Percentiles rank a stretch among this genome's conserved stretches.
These are phyloP conservation scores for Vireo altiloquus DNA, from an alignment of 2,113 vertebrate genomes.

Conservation along the genomic window DNA sequence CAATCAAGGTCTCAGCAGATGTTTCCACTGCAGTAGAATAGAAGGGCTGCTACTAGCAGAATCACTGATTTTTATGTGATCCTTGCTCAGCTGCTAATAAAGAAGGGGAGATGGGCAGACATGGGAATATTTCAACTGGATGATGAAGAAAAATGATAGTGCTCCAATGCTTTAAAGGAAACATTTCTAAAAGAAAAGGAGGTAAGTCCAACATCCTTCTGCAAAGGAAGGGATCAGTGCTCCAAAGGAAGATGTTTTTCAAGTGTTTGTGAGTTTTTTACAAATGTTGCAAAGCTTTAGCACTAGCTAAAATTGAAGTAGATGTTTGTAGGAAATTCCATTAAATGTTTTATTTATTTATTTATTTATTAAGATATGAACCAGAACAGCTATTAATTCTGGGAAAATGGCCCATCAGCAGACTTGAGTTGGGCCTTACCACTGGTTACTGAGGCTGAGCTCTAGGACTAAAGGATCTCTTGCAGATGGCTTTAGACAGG, in stretches of 20 bases:
- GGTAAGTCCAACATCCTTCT: not conserved
- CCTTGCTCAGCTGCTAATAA: not conserved
- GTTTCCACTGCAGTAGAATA: not conserved
- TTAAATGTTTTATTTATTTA: not conserved
- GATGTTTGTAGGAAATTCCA: not conserved
- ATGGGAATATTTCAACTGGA: not conserved
- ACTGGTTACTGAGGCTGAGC: not conserved
- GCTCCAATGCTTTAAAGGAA: not conserved
- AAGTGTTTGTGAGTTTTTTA: not conserved
- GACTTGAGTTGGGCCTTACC: not conserved
- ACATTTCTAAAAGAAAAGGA: not conserved
- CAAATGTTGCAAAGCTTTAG: not conserved
- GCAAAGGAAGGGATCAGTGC: not conserved
- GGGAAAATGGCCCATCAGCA: not conserved
- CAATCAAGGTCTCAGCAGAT: not conserved
- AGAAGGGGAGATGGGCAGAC: not conserved
- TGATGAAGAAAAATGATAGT: not conserved
- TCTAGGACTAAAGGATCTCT: not conserved
- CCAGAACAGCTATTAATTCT: not conserved
- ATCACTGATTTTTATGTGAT: not conserved
- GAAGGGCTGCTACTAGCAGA: not conserved
- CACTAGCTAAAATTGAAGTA: not conserved
- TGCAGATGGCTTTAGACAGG: not conserved
- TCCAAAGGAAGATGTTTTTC: not conserved
- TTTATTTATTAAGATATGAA: not conserved